Base-by-base conservation (phyloP, 2,888 invertebrate species). In the Julus scandinavius region DNA sequence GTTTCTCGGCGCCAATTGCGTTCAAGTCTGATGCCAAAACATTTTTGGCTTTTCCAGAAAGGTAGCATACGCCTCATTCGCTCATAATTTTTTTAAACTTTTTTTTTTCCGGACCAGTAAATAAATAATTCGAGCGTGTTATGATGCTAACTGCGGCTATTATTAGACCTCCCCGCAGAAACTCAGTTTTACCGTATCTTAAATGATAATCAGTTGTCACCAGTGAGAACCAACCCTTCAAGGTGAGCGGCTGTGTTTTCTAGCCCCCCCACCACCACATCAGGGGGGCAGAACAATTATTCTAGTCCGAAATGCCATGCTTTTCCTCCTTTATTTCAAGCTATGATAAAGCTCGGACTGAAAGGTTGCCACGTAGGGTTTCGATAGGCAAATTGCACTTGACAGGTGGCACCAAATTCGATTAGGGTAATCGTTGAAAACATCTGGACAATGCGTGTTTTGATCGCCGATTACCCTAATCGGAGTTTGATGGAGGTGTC, bases 151-250 rank as follows among this genome's bases (percentile, higher is more conserved):
- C 54, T 54, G 54, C 54, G 2, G 54, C 54, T 54, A 54, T 54
- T 54, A 54, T 54, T 54, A 54, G 54, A 1, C 13, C 15, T 54
- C 54, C 54, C 54, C 54, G 54, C 54, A 54, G 54, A 54, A 54
- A 54, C 4, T 54, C 54, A 54, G 54, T 54, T 54, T 54, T 54
- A 54, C 54, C 15, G 54, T 54, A 54, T 54, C 54, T 54, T 54
- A 54, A 54, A 54, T 54, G 54, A 54, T 54, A 54, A 54, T 54
- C 54, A 54, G 54, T 54, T 54, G 54, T 54, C 54, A 54, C 54
- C 54, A 54, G 54, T 17, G 54, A 54, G 17, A 54, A 54, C 54
- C 54, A 54, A 54, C 13, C 54, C 54, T 54, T 54, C 54, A 54
- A 54, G 54, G 54, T 54, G 54, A 54, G 54, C 54, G 54, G 54